Evolutionary conservation across 2,113 vertebrate genomes (phyloP).

Genomic region (Xiphophorus hellerii): DNA sequence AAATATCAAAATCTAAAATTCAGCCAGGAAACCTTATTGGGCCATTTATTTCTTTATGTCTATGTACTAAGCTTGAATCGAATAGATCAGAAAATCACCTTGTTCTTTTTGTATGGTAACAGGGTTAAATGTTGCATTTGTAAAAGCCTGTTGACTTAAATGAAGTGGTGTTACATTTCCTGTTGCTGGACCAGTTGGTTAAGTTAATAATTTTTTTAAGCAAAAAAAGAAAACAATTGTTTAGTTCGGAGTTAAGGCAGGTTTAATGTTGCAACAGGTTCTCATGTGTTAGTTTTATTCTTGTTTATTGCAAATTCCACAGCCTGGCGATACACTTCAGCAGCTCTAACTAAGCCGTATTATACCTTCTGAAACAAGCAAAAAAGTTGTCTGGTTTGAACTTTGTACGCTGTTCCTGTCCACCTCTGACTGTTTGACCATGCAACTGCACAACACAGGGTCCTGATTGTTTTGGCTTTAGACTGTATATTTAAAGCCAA

Average conservation of each 20-base stretch:
- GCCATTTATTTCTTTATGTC: background rate
- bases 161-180: conserved; percentile 2
- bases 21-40: background rate
- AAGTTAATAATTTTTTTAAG: conserved; percentile 12
- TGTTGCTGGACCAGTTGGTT: conserved; percentile 5
- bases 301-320: background rate
- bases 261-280: background rate
- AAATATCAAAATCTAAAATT: background rate
- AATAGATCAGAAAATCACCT: conserved; percentile 38
- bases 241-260: background rate
- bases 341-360: background rate
- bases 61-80: conserved; percentile 31
- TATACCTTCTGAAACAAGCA: background rate
- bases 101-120: conserved; percentile 21
- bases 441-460: background rate
- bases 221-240: background rate
- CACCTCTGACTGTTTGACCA: background rate
- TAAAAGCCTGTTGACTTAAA: conserved; percentile 26
- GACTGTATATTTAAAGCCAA: background rate
- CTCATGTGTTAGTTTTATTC: background rate
- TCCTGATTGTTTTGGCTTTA: background rate
- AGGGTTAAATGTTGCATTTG: conserved; percentile 27
- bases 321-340: background rate
- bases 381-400: conserved; percentile 1
- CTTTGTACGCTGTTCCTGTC: conserved; percentile 11